phyloP scores from a whole-genome alignment of 2,888 invertebrate species.

The Fragum whitleyi region DNA sequence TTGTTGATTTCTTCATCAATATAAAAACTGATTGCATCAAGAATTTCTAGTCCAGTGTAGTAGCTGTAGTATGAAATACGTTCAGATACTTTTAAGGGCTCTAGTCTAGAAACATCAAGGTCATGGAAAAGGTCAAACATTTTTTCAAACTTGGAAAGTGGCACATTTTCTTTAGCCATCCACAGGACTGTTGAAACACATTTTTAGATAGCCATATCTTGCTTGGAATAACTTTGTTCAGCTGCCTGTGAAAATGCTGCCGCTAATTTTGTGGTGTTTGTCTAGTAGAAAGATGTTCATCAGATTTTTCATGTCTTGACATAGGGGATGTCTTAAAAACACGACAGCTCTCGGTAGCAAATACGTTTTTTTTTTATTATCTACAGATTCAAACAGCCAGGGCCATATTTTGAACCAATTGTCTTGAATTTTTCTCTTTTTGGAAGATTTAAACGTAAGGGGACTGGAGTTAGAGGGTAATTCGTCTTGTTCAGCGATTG shows the following conservation, averaged over 20 bases:
- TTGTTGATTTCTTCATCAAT: slow-evolving; percentile 30
- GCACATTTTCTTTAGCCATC: slow-evolving; percentile 26
- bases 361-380: background rate
- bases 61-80: slow-evolving; percentile 29
- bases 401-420: slow-evolving; percentile 1
- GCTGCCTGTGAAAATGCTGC: background rate
- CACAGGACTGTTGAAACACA: slow-evolving; percentile 16
- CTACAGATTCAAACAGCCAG: background rate
- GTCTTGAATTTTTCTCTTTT: slow-evolving; percentile 8
- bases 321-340: slow-evolving; percentile 12
- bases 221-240: background rate
- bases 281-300: background rate
- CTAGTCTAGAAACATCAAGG: slow-evolving; percentile 2
- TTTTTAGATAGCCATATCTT: slow-evolving; percentile 18
- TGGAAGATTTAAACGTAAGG: background rate
- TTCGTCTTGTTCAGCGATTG: background rate
- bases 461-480: background rate
- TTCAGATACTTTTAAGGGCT: slow-evolving; percentile 6
- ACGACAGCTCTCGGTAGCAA: background rate
- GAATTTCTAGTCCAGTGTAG: slow-evolving; percentile 30
- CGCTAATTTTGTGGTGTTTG: background rate
- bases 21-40: slow-evolving; percentile 28
- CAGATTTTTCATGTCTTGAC: slow-evolving; percentile 17
- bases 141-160: slow-evolving; percentile 28
- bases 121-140: background rate